A percentile compares a stretch with the other conserved stretches of the same genome.
Evolutionary conservation across 2,113 vertebrate species (phyloP).

Genomic region (Otis tarda): DNA sequence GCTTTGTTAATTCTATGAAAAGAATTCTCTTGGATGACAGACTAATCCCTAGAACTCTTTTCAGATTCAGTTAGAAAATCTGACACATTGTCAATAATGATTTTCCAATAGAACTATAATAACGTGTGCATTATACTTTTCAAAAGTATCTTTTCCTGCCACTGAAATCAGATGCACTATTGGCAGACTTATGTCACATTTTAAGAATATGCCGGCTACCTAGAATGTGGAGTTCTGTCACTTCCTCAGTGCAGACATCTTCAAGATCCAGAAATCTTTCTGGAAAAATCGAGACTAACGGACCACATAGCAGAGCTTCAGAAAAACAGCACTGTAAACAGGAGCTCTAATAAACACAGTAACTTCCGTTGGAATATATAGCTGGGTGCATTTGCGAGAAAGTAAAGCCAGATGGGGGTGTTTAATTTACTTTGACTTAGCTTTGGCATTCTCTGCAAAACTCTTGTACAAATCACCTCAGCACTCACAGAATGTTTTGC

Average conservation of each 20-base stretch:
- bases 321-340: background rate
- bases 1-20: background rate
- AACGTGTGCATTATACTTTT: background rate
- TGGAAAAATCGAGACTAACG: background rate
- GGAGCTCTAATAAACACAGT: background rate
- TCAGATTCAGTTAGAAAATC: background rate
- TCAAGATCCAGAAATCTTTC: background rate
- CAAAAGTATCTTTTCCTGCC: background rate
- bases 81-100: background rate
- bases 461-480: background rate
- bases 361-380: background rate
- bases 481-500: background rate
- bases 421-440: conserved; percentile 1
- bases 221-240: background rate
- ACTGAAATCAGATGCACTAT: background rate
- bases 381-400: background rate
- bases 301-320: background rate
- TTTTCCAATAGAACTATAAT: background rate
- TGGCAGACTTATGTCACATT: background rate
- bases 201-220: background rate
- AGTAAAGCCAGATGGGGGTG: conserved; percentile 10
- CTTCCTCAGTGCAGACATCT: background rate
- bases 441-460: background rate
- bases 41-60: background rate
- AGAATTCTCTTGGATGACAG: background rate